Percentiles rank a stretch among this genome's conserved stretches.
These are phyloP conservation scores for Rhodinocichla rosea DNA, from an alignment of 2,113 vertebrate genomes.

Conservation along the genomic window DNA sequence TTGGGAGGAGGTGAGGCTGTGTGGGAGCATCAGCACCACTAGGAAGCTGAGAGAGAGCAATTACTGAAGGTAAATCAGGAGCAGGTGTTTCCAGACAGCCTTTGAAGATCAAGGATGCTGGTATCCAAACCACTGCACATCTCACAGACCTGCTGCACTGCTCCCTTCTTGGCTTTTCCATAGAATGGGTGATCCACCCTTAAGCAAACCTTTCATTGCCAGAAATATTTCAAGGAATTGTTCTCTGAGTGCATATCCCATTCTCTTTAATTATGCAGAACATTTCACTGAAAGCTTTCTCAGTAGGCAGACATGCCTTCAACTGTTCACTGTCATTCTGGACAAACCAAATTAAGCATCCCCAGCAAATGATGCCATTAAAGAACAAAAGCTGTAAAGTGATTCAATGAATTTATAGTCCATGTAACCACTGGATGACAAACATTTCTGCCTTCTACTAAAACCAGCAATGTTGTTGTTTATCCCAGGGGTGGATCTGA, in stretches of 20 bases:
- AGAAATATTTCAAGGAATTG: constrained; percentile 5
- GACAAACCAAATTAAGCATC: constrained; percentile 53
- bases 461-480: not conserved
- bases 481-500: not conserved
- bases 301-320: constrained; percentile 21
- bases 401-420: not conserved
- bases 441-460: not conserved
- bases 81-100: not conserved
- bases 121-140: not conserved
- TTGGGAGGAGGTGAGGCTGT: not conserved
- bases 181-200: not conserved
- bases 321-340: constrained; percentile 34
- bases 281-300: constrained; percentile 59
- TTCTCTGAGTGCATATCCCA: constrained; percentile 18
- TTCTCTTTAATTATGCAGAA: constrained; percentile 64
- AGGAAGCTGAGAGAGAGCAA: not conserved
- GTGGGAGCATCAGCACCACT: not conserved
- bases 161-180: not conserved
- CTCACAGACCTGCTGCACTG: not conserved
- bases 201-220: not conserved
- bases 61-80: not conserved
- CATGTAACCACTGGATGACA: not conserved
- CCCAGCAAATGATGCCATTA: constrained; percentile 38
- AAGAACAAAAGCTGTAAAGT: constrained; percentile 44
- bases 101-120: not conserved